These are phyloP conservation scores for Sapayoa aenigma DNA, from an alignment of 2,113 vertebrate species.

Conservation along the genomic window DNA sequence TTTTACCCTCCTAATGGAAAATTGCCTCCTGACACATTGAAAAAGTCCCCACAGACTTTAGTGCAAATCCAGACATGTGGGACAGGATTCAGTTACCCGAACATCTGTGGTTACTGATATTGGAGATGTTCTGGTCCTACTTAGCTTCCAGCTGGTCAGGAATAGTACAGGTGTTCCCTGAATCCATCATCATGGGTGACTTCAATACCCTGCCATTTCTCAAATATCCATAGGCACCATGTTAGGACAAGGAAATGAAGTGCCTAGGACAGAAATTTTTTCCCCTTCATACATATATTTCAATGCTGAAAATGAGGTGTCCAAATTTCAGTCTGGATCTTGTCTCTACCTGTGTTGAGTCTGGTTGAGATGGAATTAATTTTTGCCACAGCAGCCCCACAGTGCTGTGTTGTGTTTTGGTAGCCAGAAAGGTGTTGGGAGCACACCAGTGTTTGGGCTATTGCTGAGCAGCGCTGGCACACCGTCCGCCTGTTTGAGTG, in stretches of 20 bases:
- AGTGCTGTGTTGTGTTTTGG: not conserved
- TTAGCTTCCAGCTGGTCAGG: not conserved
- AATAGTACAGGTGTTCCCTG: not conserved
- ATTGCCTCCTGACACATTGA: not conserved
- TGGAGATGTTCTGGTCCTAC: not conserved
- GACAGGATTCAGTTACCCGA: not conserved
- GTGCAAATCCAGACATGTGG: not conserved
- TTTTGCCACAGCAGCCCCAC: not conserved
- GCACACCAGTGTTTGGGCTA: not conserved
- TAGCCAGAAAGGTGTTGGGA: not conserved
- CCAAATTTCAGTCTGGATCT: not conserved
- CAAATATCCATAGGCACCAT: not conserved
- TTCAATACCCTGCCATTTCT: not conserved
- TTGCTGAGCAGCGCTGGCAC: not conserved
- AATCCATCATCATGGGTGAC: not conserved
- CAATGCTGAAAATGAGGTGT: not conserved
- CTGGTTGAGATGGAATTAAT: not conserved
- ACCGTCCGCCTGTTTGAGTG: accelerated
- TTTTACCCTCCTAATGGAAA: not conserved
- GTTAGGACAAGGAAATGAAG: not conserved
- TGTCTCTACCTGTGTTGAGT: not conserved
- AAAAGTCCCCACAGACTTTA: not conserved
- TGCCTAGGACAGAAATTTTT: not conserved
- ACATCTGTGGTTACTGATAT: not conserved
- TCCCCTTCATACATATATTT: accelerated